These are phyloP conservation scores for Calyptommatus sinebrachiatus DNA, from an alignment of 2,113 vertebrate genomes.

Conservation along the genomic window DNA sequence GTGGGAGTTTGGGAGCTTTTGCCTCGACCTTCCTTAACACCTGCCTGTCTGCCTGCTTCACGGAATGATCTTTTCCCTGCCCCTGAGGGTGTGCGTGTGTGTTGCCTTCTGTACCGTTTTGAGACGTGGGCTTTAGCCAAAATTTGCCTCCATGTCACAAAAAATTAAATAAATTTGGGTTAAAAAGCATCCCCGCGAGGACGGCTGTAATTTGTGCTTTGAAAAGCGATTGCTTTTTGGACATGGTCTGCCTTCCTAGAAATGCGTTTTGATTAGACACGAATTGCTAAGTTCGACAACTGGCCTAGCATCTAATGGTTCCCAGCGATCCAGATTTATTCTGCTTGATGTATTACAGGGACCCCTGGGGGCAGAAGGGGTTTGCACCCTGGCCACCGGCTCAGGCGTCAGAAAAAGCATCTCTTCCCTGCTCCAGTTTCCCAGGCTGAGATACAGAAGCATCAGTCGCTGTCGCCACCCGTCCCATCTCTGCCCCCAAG, in stretches of 20 bases:
- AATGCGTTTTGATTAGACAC: constrained; percentile 37
- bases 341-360: constrained; percentile 46
- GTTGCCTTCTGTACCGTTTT: background rate
- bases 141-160: too few relatives aligned
- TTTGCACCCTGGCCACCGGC: constrained; percentile 49
- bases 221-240: background rate
- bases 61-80: too few relatives aligned
- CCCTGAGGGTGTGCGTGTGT: background rate
- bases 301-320: constrained; percentile 42
- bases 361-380: constrained; percentile 23
- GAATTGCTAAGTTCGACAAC: constrained; percentile 46
- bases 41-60: background rate
- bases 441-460: constrained; percentile 39
- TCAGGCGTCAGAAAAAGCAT: constrained; percentile 41
- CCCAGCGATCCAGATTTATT: constrained; percentile 54
- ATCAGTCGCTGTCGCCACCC: constrained; percentile 19
- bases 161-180: too few relatives aligned
- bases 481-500: constrained; percentile 30
- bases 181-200: too few relatives aligned
- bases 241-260: background rate
- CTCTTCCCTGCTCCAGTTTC: accelerated
- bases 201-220: too few relatives aligned
- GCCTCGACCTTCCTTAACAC: background rate
- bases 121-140: too few relatives aligned
- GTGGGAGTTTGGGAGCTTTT: background rate